phyloP scores from a whole-genome alignment of 2,113 vertebrate genomes.

The Mobula hypostoma region DNA sequence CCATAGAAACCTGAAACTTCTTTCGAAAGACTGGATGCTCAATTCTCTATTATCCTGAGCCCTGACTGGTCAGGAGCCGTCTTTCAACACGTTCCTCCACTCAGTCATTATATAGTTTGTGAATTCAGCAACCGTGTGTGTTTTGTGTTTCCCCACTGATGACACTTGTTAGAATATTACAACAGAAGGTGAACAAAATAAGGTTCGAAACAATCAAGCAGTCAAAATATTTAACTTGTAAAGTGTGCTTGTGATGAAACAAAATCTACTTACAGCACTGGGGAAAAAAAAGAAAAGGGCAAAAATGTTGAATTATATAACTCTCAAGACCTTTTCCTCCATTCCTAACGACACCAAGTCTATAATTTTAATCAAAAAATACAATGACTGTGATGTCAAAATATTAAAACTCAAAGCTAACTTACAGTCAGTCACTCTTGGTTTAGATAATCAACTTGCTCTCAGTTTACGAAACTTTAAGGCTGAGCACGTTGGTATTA shows the following conservation, averaged over 20 bases:
- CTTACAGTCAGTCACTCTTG: too few species aligned
- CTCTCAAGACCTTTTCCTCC: not conserved
- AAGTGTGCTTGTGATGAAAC: not conserved
- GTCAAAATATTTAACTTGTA: not conserved
- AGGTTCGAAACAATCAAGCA: not conserved
- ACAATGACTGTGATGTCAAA: too few species aligned
- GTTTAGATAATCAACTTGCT: too few species aligned
- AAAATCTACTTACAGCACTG: not conserved
- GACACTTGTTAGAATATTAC: not conserved
- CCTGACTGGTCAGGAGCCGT: not conserved
- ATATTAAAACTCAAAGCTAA: too few species aligned
- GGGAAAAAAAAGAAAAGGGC: not conserved
- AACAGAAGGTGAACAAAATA: too few species aligned
- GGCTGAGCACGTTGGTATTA: too few species aligned
- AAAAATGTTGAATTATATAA: not conserved
- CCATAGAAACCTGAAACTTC: not conserved
- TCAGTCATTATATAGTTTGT: not conserved
- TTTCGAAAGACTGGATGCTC: not conserved
- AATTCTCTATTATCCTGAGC: too few species aligned
- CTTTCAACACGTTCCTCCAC: not conserved
- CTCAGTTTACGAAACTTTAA: too few species aligned
- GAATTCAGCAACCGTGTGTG: not conserved
- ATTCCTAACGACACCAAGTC: not conserved
- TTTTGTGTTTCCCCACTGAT: not conserved
- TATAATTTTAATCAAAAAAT: too few species aligned